Evolutionary conservation across 2,888 invertebrate species (phyloP).

Genomic region (Pyrochroa serraticornis): DNA sequence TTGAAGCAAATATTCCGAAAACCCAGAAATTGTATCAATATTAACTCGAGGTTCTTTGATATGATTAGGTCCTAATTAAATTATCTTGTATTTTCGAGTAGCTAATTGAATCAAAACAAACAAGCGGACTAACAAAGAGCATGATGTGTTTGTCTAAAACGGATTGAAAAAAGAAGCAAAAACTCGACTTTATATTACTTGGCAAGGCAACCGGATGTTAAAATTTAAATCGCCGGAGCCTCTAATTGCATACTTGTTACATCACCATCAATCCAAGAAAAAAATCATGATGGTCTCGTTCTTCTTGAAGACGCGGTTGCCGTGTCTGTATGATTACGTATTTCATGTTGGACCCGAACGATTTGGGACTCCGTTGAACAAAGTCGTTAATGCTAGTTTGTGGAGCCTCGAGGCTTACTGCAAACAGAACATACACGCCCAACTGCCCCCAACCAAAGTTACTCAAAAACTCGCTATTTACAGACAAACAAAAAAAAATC

Average conservation of each 20-base stretch:
- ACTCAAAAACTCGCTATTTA: too few species aligned
- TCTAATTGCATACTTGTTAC: slow-evolving; percentile 16
- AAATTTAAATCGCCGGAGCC: slow-evolving; percentile 16
- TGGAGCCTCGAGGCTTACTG: too few species aligned
- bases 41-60: slow-evolving; percentile 18
- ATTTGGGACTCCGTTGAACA: too few species aligned
- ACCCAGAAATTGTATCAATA: slow-evolving; percentile 16
- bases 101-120: slow-evolving; percentile 23
- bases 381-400: too few species aligned
- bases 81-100: slow-evolving; percentile 18
- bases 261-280: slow-evolving; percentile 14
- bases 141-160: slow-evolving; percentile 18
- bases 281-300: slow-evolving; percentile 1
- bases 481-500: too few species aligned
- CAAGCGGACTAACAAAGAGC: slow-evolving; percentile 12
- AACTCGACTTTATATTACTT: slow-evolving; percentile 12
- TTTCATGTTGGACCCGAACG: too few species aligned
- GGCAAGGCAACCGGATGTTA: slow-evolving; percentile 20
- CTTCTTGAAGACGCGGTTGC: neutral
- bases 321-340: too few species aligned
- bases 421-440: too few species aligned
- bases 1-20: slow-evolving; percentile 14
- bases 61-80: slow-evolving; percentile 23
- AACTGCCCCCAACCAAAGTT: too few species aligned
- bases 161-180: slow-evolving; percentile 6